Base-by-base conservation (phyloP, 2,888 invertebrate species). In the Adelognathus sp. region DNA sequence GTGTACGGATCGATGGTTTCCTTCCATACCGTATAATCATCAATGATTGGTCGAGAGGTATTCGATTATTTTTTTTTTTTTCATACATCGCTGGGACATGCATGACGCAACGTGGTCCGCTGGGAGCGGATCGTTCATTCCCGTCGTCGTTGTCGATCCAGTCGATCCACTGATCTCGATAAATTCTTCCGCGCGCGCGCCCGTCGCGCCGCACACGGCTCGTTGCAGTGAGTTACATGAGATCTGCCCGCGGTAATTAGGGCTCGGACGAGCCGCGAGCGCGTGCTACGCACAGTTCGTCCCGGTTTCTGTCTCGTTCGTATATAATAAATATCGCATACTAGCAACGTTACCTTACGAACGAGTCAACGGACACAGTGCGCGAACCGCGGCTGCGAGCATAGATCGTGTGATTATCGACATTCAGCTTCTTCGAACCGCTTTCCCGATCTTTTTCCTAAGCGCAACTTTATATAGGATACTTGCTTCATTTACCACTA, bases 321-420 rank as follows among this genome's bases (percentile, higher is more conserved):
- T n/a, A 50, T 36, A 64, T 50, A 50, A 36, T 64, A 64, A 64
- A 64, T 64, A 64, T 50, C 50, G 33, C n/a, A n/a, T n/a, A 3
- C 41, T 14, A 41, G 41, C 36, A 9, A 61, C 41, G 61, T 61
- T 11, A 14, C 41, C 41, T 7, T 11, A 21, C 18, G 63, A 64
- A n/a, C 46, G 18, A 63, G 63, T 21, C 9, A 33, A 18, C 14
- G 18, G 29, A 27, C 2, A 29, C 9, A 16, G 18, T 16, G 16
- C 14, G n/a, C n/a, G n/a, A n/a, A n/a, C n/a, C n/a, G n/a, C 14
- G 11, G 54, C 27, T 4, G 29, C 27, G 29, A 11, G 54, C 29
- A 54, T 27, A 11, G 33, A 24, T 14, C n/a, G 9, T 50, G 64
- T 33, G 64, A 46, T 33, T 50, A 14, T 33, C 21, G 18, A 41